Evolutionary conservation across 2,113 vertebrate species (phyloP).

Genomic region (Microcebus jonahi): DNA sequence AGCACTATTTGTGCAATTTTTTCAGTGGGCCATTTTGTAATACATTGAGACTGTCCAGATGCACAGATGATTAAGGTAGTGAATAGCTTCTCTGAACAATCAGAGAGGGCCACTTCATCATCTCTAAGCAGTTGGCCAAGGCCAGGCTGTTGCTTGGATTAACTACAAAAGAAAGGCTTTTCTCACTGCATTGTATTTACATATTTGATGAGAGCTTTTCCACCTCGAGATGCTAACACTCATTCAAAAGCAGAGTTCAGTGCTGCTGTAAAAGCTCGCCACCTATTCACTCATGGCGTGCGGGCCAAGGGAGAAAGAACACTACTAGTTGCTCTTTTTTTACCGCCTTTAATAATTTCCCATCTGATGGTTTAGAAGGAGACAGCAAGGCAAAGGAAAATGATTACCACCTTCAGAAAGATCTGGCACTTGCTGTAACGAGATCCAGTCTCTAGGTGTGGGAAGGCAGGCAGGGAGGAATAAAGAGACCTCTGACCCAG

Average conservation of each 20-base stretch:
- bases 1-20: slow-evolving; percentile 49
- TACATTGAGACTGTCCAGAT: slow-evolving; percentile 40
- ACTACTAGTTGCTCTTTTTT: neutral
- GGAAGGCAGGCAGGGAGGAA: neutral
- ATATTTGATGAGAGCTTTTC: neutral
- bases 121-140: slow-evolving; percentile 57
- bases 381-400: neutral
- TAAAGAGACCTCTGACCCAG: rapidly evolving
- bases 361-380: neutral
- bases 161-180: slow-evolving; percentile 45
- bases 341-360: neutral
- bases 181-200: neutral
- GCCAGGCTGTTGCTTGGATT: neutral
- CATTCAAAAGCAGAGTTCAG: neutral
- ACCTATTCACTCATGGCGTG: neutral
- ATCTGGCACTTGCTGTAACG: neutral
- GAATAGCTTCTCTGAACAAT: slow-evolving; percentile 47
- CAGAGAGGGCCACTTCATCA: slow-evolving; percentile 62
- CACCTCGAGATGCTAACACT: neutral
- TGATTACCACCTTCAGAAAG: neutral
- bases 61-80: slow-evolving; percentile 42
- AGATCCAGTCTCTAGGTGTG: neutral
- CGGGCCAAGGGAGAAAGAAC: neutral
- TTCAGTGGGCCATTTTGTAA: slow-evolving; percentile 51
- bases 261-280: neutral